Percentiles rank a stretch among this genome's conserved stretches.
phyloP scores from a whole-genome alignment of 2,113 vertebrate genomes.

The Tachysurus vachellii region DNA sequence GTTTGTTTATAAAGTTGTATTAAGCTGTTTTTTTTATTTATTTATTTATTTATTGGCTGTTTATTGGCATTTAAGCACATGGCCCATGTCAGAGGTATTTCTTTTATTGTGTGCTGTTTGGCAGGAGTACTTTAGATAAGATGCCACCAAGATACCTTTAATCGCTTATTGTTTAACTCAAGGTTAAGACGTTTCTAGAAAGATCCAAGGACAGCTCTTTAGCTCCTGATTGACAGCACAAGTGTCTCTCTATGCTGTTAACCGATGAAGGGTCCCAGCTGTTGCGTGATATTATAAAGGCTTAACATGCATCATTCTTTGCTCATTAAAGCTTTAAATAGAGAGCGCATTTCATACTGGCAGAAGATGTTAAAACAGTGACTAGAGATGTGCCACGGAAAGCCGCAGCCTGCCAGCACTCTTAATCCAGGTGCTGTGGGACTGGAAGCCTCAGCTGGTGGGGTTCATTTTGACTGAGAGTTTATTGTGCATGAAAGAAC shows the following conservation, averaged over 20 bases:
- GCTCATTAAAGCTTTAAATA: not conserved
- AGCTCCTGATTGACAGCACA: constrained; percentile 2
- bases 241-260: not conserved
- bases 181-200: constrained; percentile 5
- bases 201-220: not conserved
- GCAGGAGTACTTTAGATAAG: not conserved
- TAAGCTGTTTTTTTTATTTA: not conserved
- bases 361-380: not conserved
- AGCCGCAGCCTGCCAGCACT: not conserved
- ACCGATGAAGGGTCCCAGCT: not conserved
- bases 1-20: not conserved
- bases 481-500: not conserved
- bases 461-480: not conserved
- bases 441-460: not conserved
- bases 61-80: not conserved
- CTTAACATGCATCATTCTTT: not conserved
- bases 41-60: not conserved
- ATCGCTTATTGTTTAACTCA: not conserved
- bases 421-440: not conserved
- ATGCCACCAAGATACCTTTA: not conserved
- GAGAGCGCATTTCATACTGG: not conserved
- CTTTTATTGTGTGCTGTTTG: not conserved
- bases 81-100: not conserved
- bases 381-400: not conserved
- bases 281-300: constrained; percentile 1